A percentile compares a stretch with the other conserved stretches of the same genome.
Evolutionary conservation across 1,140 invertebrate species (phyloP).

Genomic region (Spodoptera frugiperda): DNA sequence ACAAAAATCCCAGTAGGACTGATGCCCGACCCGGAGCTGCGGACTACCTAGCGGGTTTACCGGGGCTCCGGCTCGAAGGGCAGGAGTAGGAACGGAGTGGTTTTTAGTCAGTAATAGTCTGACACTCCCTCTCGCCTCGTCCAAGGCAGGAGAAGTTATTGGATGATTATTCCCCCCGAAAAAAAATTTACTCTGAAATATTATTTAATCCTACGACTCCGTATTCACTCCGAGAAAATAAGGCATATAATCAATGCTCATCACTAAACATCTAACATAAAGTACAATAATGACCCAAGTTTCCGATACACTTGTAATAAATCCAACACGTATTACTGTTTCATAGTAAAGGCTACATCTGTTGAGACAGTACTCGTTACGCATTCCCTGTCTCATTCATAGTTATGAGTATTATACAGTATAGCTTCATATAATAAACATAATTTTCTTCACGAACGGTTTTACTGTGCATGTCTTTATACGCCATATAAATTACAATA

Average conservation of each 20-base stretch:
- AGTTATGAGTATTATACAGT: conserved; percentile 38
- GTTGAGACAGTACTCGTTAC: not conserved
- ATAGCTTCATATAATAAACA: conserved; percentile 36
- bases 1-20: too few species aligned
- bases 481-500: conserved; percentile 25
- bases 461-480: conserved; percentile 21
- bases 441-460: conserved; percentile 37
- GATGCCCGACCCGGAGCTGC: too few species aligned
- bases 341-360: not conserved
- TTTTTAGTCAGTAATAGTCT: too few species aligned
- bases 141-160: too few species aligned
- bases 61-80: too few species aligned
- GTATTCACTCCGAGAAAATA: not conserved
- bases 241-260: too few species aligned
- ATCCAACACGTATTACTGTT: conserved; percentile 4
- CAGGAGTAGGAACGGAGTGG: too few species aligned
- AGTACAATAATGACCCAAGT: not conserved
- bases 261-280: not conserved
- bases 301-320: conserved; percentile 12
- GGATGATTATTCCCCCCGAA: too few species aligned
- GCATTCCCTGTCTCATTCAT: conserved; percentile 36
- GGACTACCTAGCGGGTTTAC: too few species aligned
- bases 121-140: too few species aligned
- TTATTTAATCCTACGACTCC: not conserved
- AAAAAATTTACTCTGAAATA: too few species aligned